Conservation (phyloP, 2,888 invertebrate species). For the Papilio demoleus region DNA sequence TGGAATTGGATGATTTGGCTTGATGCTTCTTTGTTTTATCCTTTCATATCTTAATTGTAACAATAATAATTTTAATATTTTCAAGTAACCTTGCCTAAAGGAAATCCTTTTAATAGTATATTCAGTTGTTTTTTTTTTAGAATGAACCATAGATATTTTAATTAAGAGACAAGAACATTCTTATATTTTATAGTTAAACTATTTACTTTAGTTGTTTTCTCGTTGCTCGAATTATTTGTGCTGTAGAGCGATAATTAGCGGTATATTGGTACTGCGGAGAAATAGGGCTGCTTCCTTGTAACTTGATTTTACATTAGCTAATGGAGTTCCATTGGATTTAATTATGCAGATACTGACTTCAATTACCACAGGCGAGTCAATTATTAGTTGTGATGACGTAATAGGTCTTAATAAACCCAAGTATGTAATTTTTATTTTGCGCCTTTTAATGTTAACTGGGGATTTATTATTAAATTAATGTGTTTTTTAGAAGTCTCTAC, state of each 20-base stretch:
- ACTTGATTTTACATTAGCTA: conserved; percentile 14
- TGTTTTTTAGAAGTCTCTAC: too few relatives aligned
- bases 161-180: too few relatives aligned
- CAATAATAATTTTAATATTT: too few relatives aligned
- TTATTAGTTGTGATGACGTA: background rate
- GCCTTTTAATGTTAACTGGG: background rate
- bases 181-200: too few relatives aligned
- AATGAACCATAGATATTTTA: too few relatives aligned
- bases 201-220: background rate
- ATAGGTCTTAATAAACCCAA: background rate
- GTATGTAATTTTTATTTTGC: background rate
- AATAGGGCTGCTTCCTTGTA: conserved; percentile 37
- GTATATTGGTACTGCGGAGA: background rate
- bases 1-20: too few relatives aligned
- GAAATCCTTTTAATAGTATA: too few relatives aligned
- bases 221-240: background rate
- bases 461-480: too few relatives aligned
- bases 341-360: background rate
- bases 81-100: too few relatives aligned
- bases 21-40: too few relatives aligned
- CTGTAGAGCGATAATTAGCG: conserved; percentile 4
- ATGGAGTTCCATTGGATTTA: background rate
- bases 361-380: background rate
- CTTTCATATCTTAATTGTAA: too few relatives aligned
- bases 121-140: too few relatives aligned